These are phyloP conservation scores for Helogale parvula DNA, from an alignment of 2,113 vertebrate genomes.

Conservation along the genomic window DNA sequence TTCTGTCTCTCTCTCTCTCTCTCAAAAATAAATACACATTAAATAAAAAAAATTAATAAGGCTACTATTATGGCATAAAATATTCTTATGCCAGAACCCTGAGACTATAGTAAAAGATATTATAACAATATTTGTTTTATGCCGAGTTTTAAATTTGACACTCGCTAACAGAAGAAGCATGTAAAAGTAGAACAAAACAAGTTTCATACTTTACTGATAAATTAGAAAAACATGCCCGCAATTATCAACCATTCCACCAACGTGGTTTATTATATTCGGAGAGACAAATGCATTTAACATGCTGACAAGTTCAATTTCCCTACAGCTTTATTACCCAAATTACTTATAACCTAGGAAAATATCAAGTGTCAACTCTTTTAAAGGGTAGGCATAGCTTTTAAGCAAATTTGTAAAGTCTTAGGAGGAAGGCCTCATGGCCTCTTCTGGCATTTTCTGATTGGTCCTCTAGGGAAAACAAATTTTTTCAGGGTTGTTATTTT, in stretches of 20 bases:
- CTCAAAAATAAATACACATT: too few species aligned
- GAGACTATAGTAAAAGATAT: background rate
- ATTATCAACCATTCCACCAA: constrained; percentile 64
- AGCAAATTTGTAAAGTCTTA: constrained; percentile 52
- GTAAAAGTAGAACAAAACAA: constrained; percentile 48
- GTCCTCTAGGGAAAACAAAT: background rate
- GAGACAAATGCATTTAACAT: constrained; percentile 83
- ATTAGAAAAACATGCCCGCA: constrained; percentile 77
- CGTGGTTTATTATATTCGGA: constrained; percentile 77
- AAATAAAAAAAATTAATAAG: background rate
- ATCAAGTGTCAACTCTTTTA: constrained; percentile 73
- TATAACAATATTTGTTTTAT: background rate
- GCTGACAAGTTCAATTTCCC: constrained; percentile 85
- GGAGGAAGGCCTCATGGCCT: background rate
- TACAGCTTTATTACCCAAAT: constrained; percentile 84
- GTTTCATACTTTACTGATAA: constrained; percentile 67
- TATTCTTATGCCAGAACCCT: background rate
- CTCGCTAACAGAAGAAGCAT: constrained; percentile 52
- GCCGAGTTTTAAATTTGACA: constrained; percentile 65
- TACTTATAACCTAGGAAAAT: constrained; percentile 81
- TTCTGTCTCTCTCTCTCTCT: too few species aligned
- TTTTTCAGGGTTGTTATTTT: background rate
- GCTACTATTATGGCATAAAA: background rate
- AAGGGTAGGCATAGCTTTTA: constrained; percentile 64
- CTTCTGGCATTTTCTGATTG: background rate